phyloP scores from a whole-genome alignment of 1,140 invertebrate genomes.

The Calephelis virginiensis region DNA sequence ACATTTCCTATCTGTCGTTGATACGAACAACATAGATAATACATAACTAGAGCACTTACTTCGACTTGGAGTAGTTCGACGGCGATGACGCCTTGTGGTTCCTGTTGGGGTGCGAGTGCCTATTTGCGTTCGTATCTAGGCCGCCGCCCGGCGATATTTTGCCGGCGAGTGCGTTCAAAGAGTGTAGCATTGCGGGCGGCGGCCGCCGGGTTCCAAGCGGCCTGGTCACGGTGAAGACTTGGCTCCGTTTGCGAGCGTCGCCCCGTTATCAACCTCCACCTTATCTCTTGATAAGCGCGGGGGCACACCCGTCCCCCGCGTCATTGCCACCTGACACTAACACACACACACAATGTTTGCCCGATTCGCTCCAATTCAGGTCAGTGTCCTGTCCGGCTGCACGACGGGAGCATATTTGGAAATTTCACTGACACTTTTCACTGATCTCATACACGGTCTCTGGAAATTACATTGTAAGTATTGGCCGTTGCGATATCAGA shows the following conservation, averaged over 20 bases:
- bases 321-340: slow-evolving; percentile 68
- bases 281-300: slow-evolving; percentile 75
- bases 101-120: slow-evolving; percentile 78
- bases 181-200: slow-evolving; percentile 84
- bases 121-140: slow-evolving; percentile 80
- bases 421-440: slow-evolving; percentile 19
- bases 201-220: slow-evolving; percentile 61
- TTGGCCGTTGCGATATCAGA: slow-evolving; percentile 46
- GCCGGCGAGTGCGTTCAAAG: slow-evolving; percentile 87
- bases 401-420: slow-evolving; percentile 46
- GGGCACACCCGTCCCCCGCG: slow-evolving; percentile 64
- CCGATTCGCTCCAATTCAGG: slow-evolving; percentile 37
- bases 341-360: slow-evolving; percentile 49
- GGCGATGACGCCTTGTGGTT: slow-evolving; percentile 72
- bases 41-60: slow-evolving; percentile 59
- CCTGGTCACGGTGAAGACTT: slow-evolving; percentile 68
- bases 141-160: slow-evolving; percentile 87
- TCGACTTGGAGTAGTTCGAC: slow-evolving; percentile 68
- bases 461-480: slow-evolving; percentile 10
- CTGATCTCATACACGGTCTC: slow-evolving; percentile 23
- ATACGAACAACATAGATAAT: neutral
- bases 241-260: slow-evolving; percentile 45
- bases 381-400: slow-evolving; percentile 70
- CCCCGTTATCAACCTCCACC: slow-evolving; percentile 52
- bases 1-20: neutral